These are phyloP conservation scores for Heliconius erato DNA, from an alignment of 2,888 invertebrate genomes.

Conservation along the genomic window DNA sequence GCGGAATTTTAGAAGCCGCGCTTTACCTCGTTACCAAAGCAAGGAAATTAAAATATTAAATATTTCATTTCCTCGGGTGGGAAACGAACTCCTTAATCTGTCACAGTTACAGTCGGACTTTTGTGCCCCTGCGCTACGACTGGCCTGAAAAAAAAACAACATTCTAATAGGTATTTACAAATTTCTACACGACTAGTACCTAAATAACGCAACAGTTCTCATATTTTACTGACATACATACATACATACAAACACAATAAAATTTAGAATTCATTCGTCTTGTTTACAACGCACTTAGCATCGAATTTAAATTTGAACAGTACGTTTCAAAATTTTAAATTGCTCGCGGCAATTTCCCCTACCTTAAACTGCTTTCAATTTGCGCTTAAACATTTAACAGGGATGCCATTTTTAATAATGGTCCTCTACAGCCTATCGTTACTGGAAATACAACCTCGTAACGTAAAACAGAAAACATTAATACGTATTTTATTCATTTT, in stretches of 20 bases:
- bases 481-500: slow-evolving; percentile 32
- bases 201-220: neutral
- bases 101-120: no score
- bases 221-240: neutral
- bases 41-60: no score
- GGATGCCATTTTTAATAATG: slow-evolving; percentile 45
- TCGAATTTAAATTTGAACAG: slow-evolving; percentile 24
- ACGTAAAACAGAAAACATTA: slow-evolving; percentile 40
- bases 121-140: no score
- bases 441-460: slow-evolving; percentile 39
- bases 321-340: slow-evolving; percentile 33
- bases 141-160: neutral
- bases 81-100: no score
- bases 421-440: slow-evolving; percentile 43
- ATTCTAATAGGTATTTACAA: neutral
- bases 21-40: no score
- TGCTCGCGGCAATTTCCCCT: slow-evolving; percentile 34
- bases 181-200: neutral
- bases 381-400: slow-evolving; percentile 44
- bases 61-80: no score
- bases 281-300: slow-evolving; percentile 13
- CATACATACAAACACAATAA: neutral
- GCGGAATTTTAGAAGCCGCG: no score
- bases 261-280: neutral
- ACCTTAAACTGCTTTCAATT: slow-evolving; percentile 47